Evolutionary conservation across 2,113 vertebrate species (phyloP), one percentile per base, ranked within the genome.

Genomic region (Rutilus rutilus): DNA sequence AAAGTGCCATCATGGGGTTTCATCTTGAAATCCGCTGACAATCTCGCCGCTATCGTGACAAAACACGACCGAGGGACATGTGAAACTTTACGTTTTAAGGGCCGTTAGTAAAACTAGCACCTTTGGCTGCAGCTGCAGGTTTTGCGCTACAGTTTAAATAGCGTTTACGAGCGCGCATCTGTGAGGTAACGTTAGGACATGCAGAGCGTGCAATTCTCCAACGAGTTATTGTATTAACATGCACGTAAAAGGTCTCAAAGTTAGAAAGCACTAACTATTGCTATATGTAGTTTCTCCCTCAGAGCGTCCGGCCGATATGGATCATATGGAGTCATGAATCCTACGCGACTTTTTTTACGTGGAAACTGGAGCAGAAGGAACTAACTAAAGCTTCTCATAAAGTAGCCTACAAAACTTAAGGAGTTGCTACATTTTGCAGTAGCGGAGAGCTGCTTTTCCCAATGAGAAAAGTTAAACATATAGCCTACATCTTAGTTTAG

Each of bases 1-100:
- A 91, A 92, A 93, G 94, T 94, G 93, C 92, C 93, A 93, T 94
- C 94, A 91, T 93, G 93, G 93, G 78, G 92, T 93, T 94, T 93
- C 94, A 93, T 95, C 92, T 94, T 86, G 89, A 92, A 93, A 93
- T 82, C 88, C 89, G 42, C 91, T 94, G 92, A 89, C 93, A 93
- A 90, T 92, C 92, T 91, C 89, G 36, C 89, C 85, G 85, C 86
- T 89, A 86, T 76, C 90, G 69, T 50, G 79, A 81, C 83, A 30
- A 88, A 90, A 57, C 19, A 23, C 54, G 54, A 90, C 52, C 65
- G 54, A 23, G 54, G 19, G 21, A 23, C 54, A 57, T 76, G 27
- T 2, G 30, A 80, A 78, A 42, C 83, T 89, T 69, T 83, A 77
- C 45, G 88, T 39, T 74, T 82, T 88, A 84, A 74, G 71, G 42